Evolutionary conservation across 2,888 invertebrate species (phyloP).

Genomic region (Leucophenga maculata): DNA sequence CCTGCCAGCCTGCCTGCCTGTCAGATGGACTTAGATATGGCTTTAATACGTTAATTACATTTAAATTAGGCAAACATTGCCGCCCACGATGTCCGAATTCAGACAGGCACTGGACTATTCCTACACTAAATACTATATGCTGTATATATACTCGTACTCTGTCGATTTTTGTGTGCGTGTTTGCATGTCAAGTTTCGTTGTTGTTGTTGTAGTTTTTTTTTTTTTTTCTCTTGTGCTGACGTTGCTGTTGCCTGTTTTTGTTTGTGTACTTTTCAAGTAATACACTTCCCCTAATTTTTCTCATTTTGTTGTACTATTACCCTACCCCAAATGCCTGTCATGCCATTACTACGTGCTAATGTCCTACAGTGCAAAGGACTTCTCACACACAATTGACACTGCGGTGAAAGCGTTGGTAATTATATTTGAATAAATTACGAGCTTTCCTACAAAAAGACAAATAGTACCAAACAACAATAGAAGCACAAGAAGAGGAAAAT

Average conservation of each 20-base stretch:
- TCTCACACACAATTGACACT: conserved; percentile 2
- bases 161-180: background rate
- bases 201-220: background rate
- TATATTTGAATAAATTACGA: conserved; percentile 21
- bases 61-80: conserved; percentile 38
- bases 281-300: background rate
- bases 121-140: too few species aligned
- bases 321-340: background rate
- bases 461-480: background rate
- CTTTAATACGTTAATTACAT: conserved; percentile 41
- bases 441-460: background rate
- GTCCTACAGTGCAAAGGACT: background rate
- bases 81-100: background rate
- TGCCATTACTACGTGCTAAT: conserved; percentile 15
- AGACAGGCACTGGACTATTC: too few species aligned
- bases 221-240: background rate
- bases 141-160: too few species aligned
- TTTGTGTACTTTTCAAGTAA: background rate
- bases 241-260: background rate
- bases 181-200: conserved; percentile 12
- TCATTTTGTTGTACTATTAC: background rate
- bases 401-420: conserved; percentile 15
- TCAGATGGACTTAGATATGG: conserved; percentile 2
- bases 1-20: too few species aligned
- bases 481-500: background rate